Base-by-base conservation (phyloP, 1,140 invertebrate species). In the Aricia agestis region DNA sequence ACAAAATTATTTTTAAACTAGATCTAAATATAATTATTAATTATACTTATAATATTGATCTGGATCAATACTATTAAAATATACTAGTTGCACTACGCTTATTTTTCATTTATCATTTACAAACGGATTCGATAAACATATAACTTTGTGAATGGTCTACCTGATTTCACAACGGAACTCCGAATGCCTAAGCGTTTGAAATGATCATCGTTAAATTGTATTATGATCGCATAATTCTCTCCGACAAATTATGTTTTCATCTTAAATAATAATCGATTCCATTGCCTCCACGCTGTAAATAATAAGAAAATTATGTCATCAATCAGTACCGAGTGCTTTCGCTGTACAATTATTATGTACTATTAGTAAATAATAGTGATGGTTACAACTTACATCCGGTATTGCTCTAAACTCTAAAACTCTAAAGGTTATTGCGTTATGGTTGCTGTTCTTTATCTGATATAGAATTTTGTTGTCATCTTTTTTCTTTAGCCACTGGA, bases 251-350 rank as follows among this genome's bases (percentile, higher is more conserved):
- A 77, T 80, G 78, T 82, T 82, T 79, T 76, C 73, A 79, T 79
- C 78, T 75, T 82, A 76, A 78, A 76, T 82, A 78, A 76, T 82
- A 80, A 79, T 81, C 78, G 75, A 75, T 63, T 59, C n/a, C 58
- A 63, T 63, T 63, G 59, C 73, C 74, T 59, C 42, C 59, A 58
- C 71, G 68, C 71, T 58, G 70, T 66, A 63, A 70, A 66, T 67
- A 66, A 70, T 68, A 45, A 19, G 31, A 67, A 68, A 72, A 74
- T 72, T 65, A 72, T 72, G 52, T 74, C 73, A 72, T 74, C 67
- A 74, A 70, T 74, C 74, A 72, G 67, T 61, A 59, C 19, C 25
- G 45, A 42, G 31, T 42, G 52, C 61, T 72, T 69, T 68, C 61
- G 59, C 41, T 17, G 59, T 25, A 63, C 59, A 63, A 63, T 52